Percentiles rank a stretch among this genome's conserved stretches.
phyloP scores from a whole-genome alignment of 2,888 invertebrate species.

The Blomia tropicalis region DNA sequence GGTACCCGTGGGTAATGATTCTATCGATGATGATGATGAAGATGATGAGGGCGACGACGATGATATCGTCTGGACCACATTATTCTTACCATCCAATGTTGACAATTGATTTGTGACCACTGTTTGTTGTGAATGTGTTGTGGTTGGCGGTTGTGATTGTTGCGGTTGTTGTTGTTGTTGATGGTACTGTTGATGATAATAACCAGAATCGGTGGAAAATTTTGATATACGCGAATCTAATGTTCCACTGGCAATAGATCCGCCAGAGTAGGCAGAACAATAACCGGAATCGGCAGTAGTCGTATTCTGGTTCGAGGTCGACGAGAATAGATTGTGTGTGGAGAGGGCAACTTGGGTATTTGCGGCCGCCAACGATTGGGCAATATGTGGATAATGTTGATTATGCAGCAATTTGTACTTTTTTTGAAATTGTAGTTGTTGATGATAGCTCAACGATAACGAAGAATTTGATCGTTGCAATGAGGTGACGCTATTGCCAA shows the following conservation, averaged over 20 bases:
- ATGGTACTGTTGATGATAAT: background rate
- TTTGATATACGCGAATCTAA: background rate
- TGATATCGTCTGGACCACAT: background rate
- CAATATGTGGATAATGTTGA: background rate
- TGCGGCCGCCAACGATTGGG: background rate
- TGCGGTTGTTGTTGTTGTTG: background rate
- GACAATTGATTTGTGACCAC: background rate
- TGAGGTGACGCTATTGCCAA: background rate
- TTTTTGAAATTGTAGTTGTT: background rate
- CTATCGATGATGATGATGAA: too few species aligned
- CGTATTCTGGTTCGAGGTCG: too few species aligned
- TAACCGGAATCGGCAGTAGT: conserved; percentile 10
- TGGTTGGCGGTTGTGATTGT: background rate
- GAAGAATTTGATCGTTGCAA: conserved; percentile 8
- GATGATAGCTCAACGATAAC: conserved; percentile 5
- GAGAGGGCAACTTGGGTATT: background rate
- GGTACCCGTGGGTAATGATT: background rate
- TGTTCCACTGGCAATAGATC: background rate
- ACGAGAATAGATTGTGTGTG: conserved; percentile 1
- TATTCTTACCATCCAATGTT: background rate
- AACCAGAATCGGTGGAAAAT: background rate
- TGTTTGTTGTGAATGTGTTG: too few species aligned
- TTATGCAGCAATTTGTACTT: background rate
- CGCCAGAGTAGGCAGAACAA: conserved; percentile 7
- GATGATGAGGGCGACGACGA: background rate